These are phyloP conservation scores for Thymelicus sylvestris DNA, from an alignment of 2,888 invertebrate genomes.

Conservation along the genomic window DNA sequence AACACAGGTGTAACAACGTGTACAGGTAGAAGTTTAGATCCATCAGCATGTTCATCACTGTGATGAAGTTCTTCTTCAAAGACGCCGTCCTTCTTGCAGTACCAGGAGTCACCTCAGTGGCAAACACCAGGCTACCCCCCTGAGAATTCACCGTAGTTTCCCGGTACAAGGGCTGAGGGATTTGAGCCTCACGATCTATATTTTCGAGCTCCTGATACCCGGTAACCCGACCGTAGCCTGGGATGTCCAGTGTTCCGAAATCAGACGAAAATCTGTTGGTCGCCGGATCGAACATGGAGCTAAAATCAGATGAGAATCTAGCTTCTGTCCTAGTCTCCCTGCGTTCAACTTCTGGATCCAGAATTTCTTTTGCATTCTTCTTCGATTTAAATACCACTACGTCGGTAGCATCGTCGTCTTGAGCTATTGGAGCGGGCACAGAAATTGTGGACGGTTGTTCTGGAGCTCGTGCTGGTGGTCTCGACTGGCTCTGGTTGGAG, in stretches of 20 bases:
- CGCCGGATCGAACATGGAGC: constrained; percentile 53
- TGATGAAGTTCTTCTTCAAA: constrained; percentile 75
- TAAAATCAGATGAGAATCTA: constrained; percentile 69
- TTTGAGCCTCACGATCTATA: constrained; percentile 67
- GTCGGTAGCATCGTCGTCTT: constrained; percentile 70
- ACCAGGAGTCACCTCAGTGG: constrained; percentile 68
- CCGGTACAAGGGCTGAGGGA: constrained; percentile 82
- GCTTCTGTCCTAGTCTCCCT: constrained; percentile 58
- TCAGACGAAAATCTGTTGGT: constrained; percentile 66
- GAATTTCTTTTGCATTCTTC: constrained; percentile 68
- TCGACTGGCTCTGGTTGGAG: constrained; percentile 63
- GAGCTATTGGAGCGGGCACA: constrained; percentile 45
- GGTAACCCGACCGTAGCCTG: constrained; percentile 57
- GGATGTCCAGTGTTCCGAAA: constrained; percentile 65
- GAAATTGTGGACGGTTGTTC: constrained; percentile 32
- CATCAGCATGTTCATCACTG: constrained; percentile 69
- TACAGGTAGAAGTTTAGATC: constrained; percentile 84
- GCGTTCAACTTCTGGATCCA: constrained; percentile 66
- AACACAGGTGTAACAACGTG: constrained; percentile 78
- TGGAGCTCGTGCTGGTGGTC: constrained; percentile 39
- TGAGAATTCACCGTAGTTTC: constrained; percentile 81
- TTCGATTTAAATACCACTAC: constrained; percentile 75
- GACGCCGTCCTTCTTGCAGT: constrained; percentile 73
- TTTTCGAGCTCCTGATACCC: constrained; percentile 74
- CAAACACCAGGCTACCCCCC: constrained; percentile 60